Conservation (phyloP, 1,140 invertebrate species). For the Scaptomyza montana region DNA sequence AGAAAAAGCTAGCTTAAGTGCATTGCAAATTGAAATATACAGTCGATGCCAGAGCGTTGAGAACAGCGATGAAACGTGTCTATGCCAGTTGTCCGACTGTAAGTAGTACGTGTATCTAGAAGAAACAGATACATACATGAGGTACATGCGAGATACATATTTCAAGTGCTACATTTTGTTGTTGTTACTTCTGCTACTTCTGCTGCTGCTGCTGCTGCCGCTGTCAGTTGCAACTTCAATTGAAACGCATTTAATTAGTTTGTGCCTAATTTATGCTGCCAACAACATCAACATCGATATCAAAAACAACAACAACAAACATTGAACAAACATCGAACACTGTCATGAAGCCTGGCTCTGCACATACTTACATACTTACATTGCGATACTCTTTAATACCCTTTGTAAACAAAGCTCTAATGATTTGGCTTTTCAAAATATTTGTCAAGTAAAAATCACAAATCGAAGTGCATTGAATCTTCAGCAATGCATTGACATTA, state of each 20-base stretch:
- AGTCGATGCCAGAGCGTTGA: conserved; percentile 9
- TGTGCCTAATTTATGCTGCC: conserved; percentile 60
- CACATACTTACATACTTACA: not conserved
- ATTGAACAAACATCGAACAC: conserved; percentile 9
- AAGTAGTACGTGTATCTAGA: conserved; percentile 32
- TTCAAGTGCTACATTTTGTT: not conserved
- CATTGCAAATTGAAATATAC: conserved; percentile 27
- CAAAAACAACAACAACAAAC: conserved; percentile 9
- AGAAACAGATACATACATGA: conserved; percentile 30
- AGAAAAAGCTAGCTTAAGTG: conserved; percentile 1
- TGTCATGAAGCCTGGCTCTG: conserved; percentile 27
- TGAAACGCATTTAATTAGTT: conserved; percentile 65
- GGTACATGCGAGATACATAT: conserved; percentile 34
- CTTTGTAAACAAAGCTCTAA: not conserved
- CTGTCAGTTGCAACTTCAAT: conserved; percentile 60
- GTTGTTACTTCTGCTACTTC: not conserved
- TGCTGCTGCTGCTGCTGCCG: conserved; percentile 5
- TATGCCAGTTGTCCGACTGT: conserved; percentile 18
- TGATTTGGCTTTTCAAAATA: too few species aligned
- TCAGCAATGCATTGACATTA: not conserved
- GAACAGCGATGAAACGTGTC: conserved; percentile 13
- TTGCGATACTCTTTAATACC: conserved; percentile 16
- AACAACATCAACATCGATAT: conserved; percentile 31
- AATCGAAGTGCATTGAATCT: conserved; percentile 5
- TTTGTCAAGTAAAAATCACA: not conserved